These are phyloP conservation scores for Zonotrichia leucophrys DNA, from an alignment of 2,113 vertebrate species.

Conservation along the genomic window DNA sequence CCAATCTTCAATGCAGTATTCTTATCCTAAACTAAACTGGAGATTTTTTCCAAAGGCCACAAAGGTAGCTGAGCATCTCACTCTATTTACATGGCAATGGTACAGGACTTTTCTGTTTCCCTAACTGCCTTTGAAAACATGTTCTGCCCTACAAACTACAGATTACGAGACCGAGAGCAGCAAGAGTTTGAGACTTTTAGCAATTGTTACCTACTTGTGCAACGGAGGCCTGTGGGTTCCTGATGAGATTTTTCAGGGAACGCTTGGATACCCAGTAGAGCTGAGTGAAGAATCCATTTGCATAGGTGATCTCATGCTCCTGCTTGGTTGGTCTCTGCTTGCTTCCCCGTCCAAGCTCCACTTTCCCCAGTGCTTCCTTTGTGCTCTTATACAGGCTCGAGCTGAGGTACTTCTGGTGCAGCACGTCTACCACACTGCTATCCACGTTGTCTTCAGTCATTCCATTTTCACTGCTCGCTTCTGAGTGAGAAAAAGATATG, in stretches of 20 bases:
- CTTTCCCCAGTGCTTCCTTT: constrained; percentile 41
- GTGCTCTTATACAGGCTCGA: constrained; percentile 46
- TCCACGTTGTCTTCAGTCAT: background rate
- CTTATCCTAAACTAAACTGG: background rate
- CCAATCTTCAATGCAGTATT: background rate
- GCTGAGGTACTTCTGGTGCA: constrained; percentile 63
- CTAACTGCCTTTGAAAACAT: background rate
- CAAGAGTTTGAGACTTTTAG: background rate
- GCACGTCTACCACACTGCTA: constrained; percentile 39
- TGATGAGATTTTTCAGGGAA: constrained; percentile 66
- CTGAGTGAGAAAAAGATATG: background rate
- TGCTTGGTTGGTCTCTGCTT: background rate
- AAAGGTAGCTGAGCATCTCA: background rate
- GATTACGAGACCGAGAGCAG: background rate
- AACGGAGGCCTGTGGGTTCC: constrained; percentile 68
- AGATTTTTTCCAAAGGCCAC: background rate
- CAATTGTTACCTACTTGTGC: constrained; percentile 51
- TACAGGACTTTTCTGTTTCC: background rate
- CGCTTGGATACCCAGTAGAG: constrained; percentile 71
- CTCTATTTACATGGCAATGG: background rate
- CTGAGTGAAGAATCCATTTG: constrained; percentile 68
- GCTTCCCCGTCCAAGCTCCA: constrained; percentile 34
- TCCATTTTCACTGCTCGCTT: background rate
- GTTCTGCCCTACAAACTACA: background rate
- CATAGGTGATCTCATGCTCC: constrained; percentile 62